phyloP scores from a whole-genome alignment of 2,797 vertebrate species.

The Falco cherrug region DNA sequence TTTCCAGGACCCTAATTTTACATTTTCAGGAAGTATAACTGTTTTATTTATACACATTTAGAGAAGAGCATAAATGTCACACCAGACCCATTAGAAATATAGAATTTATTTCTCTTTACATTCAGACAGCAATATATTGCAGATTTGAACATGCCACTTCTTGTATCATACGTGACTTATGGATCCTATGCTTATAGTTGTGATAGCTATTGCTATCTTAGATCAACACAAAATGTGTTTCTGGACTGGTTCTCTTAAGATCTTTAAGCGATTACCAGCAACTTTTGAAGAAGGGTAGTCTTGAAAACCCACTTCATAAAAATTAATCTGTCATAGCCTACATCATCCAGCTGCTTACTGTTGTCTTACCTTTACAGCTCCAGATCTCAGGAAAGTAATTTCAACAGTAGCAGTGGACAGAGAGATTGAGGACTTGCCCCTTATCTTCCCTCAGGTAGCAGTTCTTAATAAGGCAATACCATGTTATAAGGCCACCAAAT shows the following conservation, averaged over 20 bases:
- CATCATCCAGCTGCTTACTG: neutral
- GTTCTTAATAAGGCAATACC: neutral
- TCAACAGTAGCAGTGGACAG: neutral
- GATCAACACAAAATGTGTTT: neutral
- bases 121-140: constrained; percentile 46
- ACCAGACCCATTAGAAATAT: constrained; percentile 76
- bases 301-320: neutral
- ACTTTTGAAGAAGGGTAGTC: neutral
- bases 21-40: neutral
- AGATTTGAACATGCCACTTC: constrained; percentile 36
- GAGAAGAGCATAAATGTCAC: neutral
- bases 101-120: constrained; percentile 80
- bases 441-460: neutral
- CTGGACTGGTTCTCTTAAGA: neutral
- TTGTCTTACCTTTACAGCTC: neutral
- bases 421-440: neutral
- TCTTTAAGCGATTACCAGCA: constrained; percentile 24
- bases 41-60: neutral
- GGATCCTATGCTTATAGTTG: neutral
- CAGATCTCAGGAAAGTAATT: neutral
- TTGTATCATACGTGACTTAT: neutral
- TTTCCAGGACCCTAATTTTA: neutral
- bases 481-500: neutral
- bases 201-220: constrained; percentile 16
- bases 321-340: neutral